phyloP scores from a whole-genome alignment of 1,140 invertebrate species.

The Pollicipes pollicipes region DNA sequence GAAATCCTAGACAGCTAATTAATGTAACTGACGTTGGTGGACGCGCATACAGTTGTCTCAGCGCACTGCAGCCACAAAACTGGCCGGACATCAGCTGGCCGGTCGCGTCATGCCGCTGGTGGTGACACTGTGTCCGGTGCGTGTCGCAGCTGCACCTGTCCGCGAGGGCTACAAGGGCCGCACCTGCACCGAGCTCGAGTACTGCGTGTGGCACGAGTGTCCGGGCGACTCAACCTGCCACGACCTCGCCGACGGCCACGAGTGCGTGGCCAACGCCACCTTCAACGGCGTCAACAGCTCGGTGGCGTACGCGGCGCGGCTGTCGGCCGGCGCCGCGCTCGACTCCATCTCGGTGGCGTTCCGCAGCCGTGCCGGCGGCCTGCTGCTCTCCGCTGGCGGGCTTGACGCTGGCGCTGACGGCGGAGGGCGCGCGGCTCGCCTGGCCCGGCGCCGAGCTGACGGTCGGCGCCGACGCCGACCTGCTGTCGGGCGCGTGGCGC shows the following conservation, averaged over 20 bases:
- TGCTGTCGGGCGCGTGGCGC: conserved; percentile 13
- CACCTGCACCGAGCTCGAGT: conserved; percentile 77
- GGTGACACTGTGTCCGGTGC: no score
- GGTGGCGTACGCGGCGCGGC: conserved; percentile 18
- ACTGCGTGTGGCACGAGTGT: conserved; percentile 65
- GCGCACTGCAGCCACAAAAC: no score
- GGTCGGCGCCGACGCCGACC: conserved; percentile 18
- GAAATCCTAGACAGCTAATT: no score
- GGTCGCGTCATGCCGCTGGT: no score
- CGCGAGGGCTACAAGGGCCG: conserved; percentile 79
- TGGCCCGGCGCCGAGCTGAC: conserved; percentile 63
- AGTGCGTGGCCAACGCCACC: conserved; percentile 76
- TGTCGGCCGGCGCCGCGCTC: conserved; percentile 11
- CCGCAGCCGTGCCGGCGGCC: conserved; percentile 66
- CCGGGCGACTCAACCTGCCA: conserved; percentile 59
- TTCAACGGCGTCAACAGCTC: conserved; percentile 43
- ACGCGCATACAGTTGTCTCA: no score
- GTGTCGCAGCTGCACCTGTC: conserved; percentile 49
- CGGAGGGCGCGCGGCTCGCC: conserved; percentile 43
- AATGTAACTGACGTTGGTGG: no score
- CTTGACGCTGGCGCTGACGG: conserved; percentile 12
- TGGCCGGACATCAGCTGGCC: no score
- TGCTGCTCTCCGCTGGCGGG: conserved; percentile 27
- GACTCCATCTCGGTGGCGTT: conserved; percentile 73
- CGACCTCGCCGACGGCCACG: conserved; percentile 75